Evolutionary conservation across 2,113 vertebrate genomes (phyloP), one percentile per base, ranked within the genome.

Genomic region (Melanotaenia duboulayi): DNA sequence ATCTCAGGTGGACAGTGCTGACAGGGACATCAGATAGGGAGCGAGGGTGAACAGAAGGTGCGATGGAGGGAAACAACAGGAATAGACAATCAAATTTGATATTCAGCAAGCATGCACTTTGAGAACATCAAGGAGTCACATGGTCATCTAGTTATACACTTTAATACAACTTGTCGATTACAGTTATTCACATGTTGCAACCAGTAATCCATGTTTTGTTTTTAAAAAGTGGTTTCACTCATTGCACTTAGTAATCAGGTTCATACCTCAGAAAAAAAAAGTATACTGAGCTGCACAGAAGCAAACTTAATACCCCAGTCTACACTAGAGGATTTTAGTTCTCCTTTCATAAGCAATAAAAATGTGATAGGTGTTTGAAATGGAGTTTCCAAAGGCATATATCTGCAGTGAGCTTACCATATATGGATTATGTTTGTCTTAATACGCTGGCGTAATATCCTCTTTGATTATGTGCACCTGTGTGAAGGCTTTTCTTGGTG

Each of bases 261-360:
- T 79, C 19, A 65, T 62, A 46, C 63, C 13, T 17, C 44, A 52
- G 50, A 74, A 28, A 70, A 70, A 51, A 74, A 28, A 70, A 66
- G 61, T 48, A 42, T 71, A 71, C 28, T 76, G 78, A 82, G 76
- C 65, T 54, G 44, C 71, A 65, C 32, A n/a, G 23, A 14, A 70
- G 76, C 66, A 78, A 58, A 39, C 52, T 51, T 46, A 48, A 73
- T 48, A 7, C 25, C 50, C 66, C 71, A 24, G 67, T 64, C 54
- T 55, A 20, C 64, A 65, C 37, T 23, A 17, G 24, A 58, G 39
- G 79, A 76, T 84, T 86, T 77, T 42, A 42, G 63, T 74, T 81
- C 51, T 78, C 71, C 70, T 76, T 79, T 88, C 81, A 85, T 79
- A 67, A 61, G 84, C 82, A 86, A 85, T 90, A 71, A 83, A 84